These are phyloP conservation scores for Xanthorhoe designata DNA, from an alignment of 2,888 invertebrate genomes.

Conservation along the genomic window DNA sequence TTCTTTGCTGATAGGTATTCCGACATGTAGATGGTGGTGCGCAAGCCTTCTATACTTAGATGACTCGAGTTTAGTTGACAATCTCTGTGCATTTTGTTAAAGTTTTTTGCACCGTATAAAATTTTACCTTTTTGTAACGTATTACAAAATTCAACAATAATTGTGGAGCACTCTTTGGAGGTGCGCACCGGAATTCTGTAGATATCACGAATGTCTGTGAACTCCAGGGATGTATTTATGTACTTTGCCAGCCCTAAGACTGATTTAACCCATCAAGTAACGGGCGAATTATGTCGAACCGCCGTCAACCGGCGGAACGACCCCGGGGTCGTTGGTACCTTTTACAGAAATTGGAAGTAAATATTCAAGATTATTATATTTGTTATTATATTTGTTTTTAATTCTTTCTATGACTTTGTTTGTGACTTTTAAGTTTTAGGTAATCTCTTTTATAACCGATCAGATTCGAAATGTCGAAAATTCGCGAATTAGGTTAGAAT, in stretches of 20 bases:
- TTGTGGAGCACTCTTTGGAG: neutral
- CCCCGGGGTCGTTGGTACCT: no score
- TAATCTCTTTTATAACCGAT: no score
- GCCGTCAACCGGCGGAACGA: no score
- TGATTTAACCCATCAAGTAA: no score
- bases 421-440: no score
- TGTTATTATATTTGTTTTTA: no score
- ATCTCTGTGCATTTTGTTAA: neutral
- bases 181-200: neutral
- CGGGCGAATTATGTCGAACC: no score
- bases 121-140: conserved; percentile 1
- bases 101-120: neutral
- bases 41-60: neutral
- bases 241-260: neutral
- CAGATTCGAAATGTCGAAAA: no score
- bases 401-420: no score
- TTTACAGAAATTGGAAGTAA: no score
- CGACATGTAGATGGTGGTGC: neutral
- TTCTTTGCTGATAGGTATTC: neutral
- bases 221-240: neutral
- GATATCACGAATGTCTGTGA: neutral
- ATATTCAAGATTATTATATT: no score
- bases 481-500: no score
- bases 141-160: conserved; percentile 1
- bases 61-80: conserved; percentile 2